Percentiles rank a stretch among this genome's conserved stretches.
Evolutionary conservation across 2,113 vertebrate species (phyloP).

Genomic region (Eudyptes chrysolophus): DNA sequence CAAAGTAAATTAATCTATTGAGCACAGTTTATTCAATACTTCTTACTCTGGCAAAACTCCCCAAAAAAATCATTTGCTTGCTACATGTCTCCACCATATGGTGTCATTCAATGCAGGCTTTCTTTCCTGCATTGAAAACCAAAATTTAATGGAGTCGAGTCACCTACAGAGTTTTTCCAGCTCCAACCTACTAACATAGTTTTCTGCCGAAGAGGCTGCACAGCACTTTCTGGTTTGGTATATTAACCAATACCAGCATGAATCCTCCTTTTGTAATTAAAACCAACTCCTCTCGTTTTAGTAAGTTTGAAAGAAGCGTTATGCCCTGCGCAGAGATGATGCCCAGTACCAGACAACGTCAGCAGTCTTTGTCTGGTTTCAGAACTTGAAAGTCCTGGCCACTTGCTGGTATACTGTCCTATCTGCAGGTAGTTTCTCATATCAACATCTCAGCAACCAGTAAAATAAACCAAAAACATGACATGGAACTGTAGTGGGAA

Average conservation of each 20-base stretch:
- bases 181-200: constrained; percentile 16
- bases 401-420: background rate
- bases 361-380: background rate
- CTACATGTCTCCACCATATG: constrained; percentile 62
- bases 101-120: constrained; percentile 58
- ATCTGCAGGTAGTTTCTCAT: background rate
- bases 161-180: constrained; percentile 37
- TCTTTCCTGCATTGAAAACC: constrained; percentile 22
- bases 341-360: background rate
- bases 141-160: background rate
- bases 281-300: background rate
- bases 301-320: background rate
- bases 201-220: constrained; percentile 14
- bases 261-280: background rate
- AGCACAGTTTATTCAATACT: constrained; percentile 62
- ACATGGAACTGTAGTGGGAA: background rate
- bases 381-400: background rate
- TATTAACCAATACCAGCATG: background rate
- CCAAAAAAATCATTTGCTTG: constrained; percentile 58
- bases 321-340: background rate
- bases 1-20: constrained; percentile 56
- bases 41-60: constrained; percentile 59
- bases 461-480: background rate
- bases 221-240: background rate
- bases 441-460: background rate